phyloP scores from a whole-genome alignment of 1,140 invertebrate genomes.

The Leptestheria dahalacensis region DNA sequence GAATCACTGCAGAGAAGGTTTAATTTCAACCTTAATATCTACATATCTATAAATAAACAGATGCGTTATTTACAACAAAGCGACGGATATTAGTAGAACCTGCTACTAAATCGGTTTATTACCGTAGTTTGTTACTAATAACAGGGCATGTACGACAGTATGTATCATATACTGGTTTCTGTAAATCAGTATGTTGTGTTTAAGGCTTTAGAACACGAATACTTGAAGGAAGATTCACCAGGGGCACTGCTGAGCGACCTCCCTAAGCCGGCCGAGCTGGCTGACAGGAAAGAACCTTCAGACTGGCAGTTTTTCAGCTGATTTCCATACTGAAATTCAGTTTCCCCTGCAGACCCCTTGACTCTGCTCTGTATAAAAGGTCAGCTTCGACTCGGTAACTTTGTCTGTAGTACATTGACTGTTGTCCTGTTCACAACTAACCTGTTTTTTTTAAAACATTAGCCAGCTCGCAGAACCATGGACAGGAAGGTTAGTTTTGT shows the following conservation, averaged over 20 bases:
- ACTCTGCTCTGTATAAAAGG: neutral
- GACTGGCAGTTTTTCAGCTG: neutral
- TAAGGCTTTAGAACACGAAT: neutral
- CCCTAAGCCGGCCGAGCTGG: neutral
- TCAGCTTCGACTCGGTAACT: neutral
- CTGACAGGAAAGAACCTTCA: neutral
- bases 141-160: no score
- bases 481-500: no score
- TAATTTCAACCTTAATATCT: neutral
- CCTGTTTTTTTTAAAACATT: no score
- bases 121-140: no score
- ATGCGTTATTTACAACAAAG: no score
- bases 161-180: neutral
- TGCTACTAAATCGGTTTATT: no score
- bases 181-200: neutral
- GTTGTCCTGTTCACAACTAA: no score
- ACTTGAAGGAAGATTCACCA: neutral
- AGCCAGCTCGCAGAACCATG: no score
- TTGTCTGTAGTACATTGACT: no score
- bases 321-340: neutral
- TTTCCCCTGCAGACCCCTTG: neutral
- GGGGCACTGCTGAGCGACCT: neutral
- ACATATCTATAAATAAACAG: no score
- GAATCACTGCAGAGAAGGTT: slow-evolving; percentile 67
- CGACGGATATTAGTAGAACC: no score